A percentile compares a stretch with the other conserved stretches of the same genome.
Conservation (phyloP, 2,113 vertebrate genomes). For the Callithrix jacchus region DNA sequence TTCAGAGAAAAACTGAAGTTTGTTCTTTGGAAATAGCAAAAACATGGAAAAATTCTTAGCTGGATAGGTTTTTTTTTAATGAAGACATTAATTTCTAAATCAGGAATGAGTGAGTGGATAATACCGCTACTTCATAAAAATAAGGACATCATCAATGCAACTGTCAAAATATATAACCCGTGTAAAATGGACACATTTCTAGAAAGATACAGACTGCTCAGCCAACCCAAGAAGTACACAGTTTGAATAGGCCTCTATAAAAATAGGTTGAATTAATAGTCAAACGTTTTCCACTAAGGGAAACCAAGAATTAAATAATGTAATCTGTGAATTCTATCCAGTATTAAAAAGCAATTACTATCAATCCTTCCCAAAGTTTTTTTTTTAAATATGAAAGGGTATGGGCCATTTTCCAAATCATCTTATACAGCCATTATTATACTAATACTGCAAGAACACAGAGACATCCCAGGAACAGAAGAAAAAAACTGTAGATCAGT, state of each 20-base stretch:
- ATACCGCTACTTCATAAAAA: not conserved
- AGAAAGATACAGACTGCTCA: not conserved
- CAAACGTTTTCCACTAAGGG: not conserved
- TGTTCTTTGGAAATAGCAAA: not conserved
- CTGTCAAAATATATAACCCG: not conserved
- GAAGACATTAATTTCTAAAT: not conserved
- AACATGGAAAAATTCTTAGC: not conserved
- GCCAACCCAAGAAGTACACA: not conserved
- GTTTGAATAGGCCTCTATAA: not conserved
- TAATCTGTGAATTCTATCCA: not conserved
- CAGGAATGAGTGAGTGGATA: not conserved
- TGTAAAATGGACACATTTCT: not conserved
- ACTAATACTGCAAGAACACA: not conserved
- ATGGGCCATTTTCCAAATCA: not conserved
- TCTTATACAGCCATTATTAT: not conserved
- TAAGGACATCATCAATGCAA: not conserved
- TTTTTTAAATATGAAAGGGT: not conserved
- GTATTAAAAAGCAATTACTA: not conserved
- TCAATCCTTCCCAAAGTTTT: not conserved
- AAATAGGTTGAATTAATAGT: not conserved
- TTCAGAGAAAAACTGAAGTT: not conserved
- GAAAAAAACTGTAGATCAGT: not conserved
- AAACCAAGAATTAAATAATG: not conserved
- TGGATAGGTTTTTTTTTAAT: not conserved
- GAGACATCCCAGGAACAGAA: not conserved